A percentile compares a stretch with the other conserved stretches of the same genome.
Evolutionary conservation across 1,140 invertebrate genomes (phyloP).

Genomic region (Cyclina sinensis): DNA sequence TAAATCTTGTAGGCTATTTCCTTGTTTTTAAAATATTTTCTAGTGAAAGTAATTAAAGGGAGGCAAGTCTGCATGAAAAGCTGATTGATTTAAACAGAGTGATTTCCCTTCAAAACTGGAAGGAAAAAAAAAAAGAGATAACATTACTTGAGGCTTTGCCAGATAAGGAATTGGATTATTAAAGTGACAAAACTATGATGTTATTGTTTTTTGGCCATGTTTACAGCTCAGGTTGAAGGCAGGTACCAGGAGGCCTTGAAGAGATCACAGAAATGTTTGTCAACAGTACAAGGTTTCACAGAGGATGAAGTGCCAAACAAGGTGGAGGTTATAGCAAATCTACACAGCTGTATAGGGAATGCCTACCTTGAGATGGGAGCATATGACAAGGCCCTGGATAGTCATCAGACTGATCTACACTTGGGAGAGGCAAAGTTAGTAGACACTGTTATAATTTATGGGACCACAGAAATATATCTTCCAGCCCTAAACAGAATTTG

Average conservation of each 20-base stretch:
- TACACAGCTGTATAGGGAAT: conserved; percentile 86
- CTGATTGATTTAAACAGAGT: too few species aligned
- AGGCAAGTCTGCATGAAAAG: too few species aligned
- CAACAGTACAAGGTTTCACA: conserved; percentile 79
- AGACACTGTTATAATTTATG: too few species aligned
- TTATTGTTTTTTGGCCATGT: too few species aligned
- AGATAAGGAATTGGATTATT: too few species aligned
- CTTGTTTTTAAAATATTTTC: too few species aligned
- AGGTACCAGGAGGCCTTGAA: conserved; percentile 81
- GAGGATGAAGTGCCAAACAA: conserved; percentile 83
- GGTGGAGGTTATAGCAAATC: conserved; percentile 82
- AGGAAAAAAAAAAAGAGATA: not conserved
- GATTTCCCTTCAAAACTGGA: too few species aligned
- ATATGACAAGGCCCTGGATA: conserved; percentile 83
- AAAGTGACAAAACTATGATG: too few species aligned
- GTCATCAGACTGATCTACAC: conserved; percentile 82
- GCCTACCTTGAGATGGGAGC: conserved; percentile 84
- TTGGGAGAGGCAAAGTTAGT: conserved; percentile 83
- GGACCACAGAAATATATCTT: too few species aligned
- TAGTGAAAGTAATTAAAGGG: too few species aligned
- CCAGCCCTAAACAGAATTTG: too few species aligned
- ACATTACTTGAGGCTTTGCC: not conserved
- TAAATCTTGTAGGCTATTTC: too few species aligned
- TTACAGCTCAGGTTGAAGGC: conserved; percentile 82
- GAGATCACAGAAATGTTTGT: conserved; percentile 81